Base-by-base conservation (phyloP, 2,888 invertebrate species). In the Anarsia innoxiella region DNA sequence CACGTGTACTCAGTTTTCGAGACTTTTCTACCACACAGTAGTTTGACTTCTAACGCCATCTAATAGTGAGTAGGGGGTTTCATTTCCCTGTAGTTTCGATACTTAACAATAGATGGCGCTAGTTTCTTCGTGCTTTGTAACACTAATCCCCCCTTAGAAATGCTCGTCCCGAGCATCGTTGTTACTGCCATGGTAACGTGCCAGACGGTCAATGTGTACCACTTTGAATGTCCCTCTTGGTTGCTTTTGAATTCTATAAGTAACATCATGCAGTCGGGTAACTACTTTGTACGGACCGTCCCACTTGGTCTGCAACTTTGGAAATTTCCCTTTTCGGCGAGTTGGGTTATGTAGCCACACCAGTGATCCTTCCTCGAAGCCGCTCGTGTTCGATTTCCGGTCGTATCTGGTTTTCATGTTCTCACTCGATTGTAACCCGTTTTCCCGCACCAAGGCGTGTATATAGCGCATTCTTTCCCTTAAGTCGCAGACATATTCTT, bases 301-400 rank as follows among this genome's bases (percentile, higher is more conserved):
- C 30, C 14, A 15, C 2, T 2, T 15, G 13, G 14, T 2, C n/a
- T 30, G 3, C 2, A 10, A 10, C n/a, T 25, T 25, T n/a, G n/a
- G 25, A 9, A n/a, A 25, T n/a, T 25, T 25, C 3, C 25, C 25
- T 25, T 25, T 25, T 9, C 25, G 25, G 4, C 25, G 25, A 2
- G n/a, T n/a, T 3, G 28, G 28, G n/a, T 28, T 28, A n/a, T 28
- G 28, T 5, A 28, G 8, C 28, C 28, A 11, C 3, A 28, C 28
- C 5, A 13, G 12, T 11, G 28, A 12, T 4, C 28, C 28, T 28
- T 12, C 28, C 4, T 11, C 12, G 23, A 42, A 30, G 23, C 26
- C 25, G 41, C 44, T 38, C 25, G 14, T 5, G n/a, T 30, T 30
- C 9, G 14, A 2, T 12, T 14, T 30, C 15, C 30, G 14, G 30